Evolutionary conservation across 2,888 invertebrate genomes (phyloP).

Genomic region (Pycnomerus fuliginosus): DNA sequence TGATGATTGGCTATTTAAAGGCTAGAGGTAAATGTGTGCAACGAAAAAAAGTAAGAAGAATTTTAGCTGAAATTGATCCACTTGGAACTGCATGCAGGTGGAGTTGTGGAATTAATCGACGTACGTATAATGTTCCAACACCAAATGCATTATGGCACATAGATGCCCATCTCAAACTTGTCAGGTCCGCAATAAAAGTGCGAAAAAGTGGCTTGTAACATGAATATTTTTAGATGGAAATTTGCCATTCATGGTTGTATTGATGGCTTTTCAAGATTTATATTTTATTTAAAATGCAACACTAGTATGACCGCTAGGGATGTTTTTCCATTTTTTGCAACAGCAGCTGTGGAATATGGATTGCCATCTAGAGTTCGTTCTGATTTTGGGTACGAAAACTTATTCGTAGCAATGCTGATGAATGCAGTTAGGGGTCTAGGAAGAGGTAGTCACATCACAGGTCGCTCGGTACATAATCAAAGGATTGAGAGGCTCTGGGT

Average conservation of each 20-base stretch:
- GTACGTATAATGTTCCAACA: conserved; percentile 12
- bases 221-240: conserved; percentile 2
- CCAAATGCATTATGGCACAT: conserved; percentile 15
- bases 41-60: conserved; percentile 3
- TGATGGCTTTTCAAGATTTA: conserved; percentile 8
- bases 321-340: conserved; percentile 1
- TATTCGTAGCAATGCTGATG: conserved; percentile 9
- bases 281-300: conserved; percentile 4
- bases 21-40: conserved; percentile 1
- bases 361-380: conserved; percentile 7
- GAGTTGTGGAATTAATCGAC: conserved; percentile 6
- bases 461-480: conserved; percentile 5
- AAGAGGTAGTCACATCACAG: conserved; percentile 10
- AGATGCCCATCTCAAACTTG: conserved; percentile 12
- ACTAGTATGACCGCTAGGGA: neutral
- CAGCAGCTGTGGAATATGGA: conserved; percentile 5
- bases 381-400: conserved; percentile 11
- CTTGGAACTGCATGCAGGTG: conserved; percentile 5
- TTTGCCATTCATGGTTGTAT: conserved; percentile 8
- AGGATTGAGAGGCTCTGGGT: conserved; percentile 6
- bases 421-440: conserved; percentile 3
- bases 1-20: conserved; percentile 6
- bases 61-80: conserved; percentile 4
- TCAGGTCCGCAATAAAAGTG: conserved; percentile 3
- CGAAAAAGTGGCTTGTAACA: too few species aligned